Conservation (phyloP, 2,888 invertebrate genomes). For the Corbicula japonica region DNA sequence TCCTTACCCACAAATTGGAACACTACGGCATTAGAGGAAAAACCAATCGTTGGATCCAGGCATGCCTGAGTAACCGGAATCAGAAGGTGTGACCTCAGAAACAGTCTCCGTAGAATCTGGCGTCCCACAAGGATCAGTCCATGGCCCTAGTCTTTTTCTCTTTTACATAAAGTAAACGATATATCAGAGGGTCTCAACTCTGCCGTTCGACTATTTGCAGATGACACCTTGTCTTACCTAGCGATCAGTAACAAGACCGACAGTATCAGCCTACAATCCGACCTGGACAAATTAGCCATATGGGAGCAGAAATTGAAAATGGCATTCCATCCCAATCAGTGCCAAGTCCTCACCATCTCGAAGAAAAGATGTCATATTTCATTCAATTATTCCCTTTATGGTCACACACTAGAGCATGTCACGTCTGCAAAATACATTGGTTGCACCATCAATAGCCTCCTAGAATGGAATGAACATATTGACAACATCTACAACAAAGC, state of each 20-base stretch:
- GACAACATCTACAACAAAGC: too few relatives aligned
- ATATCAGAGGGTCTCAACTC: background rate
- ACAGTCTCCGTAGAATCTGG: constrained; percentile 14
- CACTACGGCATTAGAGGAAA: constrained; percentile 38
- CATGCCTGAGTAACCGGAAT: constrained; percentile 24
- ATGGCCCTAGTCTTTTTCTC: constrained; percentile 36
- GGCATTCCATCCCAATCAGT: too few relatives aligned
- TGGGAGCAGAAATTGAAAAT: too few relatives aligned
- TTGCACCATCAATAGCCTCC: too few relatives aligned
- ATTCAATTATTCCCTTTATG: too few relatives aligned
- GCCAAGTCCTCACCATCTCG: too few relatives aligned
- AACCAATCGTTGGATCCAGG: constrained; percentile 23
- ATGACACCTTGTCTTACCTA: constrained; percentile 1
- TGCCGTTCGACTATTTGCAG: background rate
- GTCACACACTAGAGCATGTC: too few relatives aligned
- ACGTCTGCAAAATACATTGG: too few relatives aligned
- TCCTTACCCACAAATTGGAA: too few relatives aligned
- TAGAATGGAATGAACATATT: too few relatives aligned
- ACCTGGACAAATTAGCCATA: too few relatives aligned
- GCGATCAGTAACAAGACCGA: constrained; percentile 8
- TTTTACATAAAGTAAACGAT: constrained; percentile 45
- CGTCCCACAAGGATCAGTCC: constrained; percentile 38
- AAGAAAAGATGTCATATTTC: too few relatives aligned
- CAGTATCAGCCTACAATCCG: constrained; percentile 4
- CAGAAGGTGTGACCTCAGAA: constrained; percentile 29